Evolutionary conservation across 2,888 invertebrate species (phyloP), one percentile per base, ranked within the genome.

Genomic region (Sphaerophoria taeniata): DNA sequence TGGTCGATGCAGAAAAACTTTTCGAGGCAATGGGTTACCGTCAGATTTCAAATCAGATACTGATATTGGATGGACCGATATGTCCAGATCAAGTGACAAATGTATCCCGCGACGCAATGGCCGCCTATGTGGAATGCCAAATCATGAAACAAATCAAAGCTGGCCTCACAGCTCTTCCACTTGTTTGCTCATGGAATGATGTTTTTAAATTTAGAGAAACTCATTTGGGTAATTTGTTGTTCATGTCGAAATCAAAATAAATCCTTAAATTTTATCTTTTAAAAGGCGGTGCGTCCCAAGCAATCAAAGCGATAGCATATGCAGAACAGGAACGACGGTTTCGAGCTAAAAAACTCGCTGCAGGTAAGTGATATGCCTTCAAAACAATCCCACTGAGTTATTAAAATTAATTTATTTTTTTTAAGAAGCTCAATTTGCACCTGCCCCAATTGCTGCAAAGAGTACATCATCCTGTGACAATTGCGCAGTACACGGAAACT

Each of bases 111-210:
- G 97, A 98, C 91, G 96, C 97, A 14, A 94, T 97, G 88, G 95
- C 97, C 36, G 98, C 97, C 24, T 96, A 96, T 91, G 96, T 96
- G 56, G 98, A 98, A 92, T 97, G 97, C 89, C 96, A 97, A 94
- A 96, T 97, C 89, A 94, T 97, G 92, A 95, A 95, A 79, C 89
- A 90, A 79, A 94, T 95, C 82, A 95, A 97, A 88, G 95, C 96
- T 94, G 96, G 96, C 89, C 93, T 94, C 49, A 93, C 95, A 24
- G 94, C 95, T 69, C 92, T 93, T 74, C 90, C 92, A 24, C 92
- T 94, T 6, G 90, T 91, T 49, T 93, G 93, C 87, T 92, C 93
- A 70, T 97, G 96, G 96, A 91, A 94, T 49, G 95, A 96, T 86
- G 94, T 97, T 43, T 92, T 89, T 72, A 89, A 90, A 39, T 91